These are phyloP conservation scores for Thunnus thynnus DNA, from an alignment of 2,113 vertebrate genomes.

Conservation along the genomic window DNA sequence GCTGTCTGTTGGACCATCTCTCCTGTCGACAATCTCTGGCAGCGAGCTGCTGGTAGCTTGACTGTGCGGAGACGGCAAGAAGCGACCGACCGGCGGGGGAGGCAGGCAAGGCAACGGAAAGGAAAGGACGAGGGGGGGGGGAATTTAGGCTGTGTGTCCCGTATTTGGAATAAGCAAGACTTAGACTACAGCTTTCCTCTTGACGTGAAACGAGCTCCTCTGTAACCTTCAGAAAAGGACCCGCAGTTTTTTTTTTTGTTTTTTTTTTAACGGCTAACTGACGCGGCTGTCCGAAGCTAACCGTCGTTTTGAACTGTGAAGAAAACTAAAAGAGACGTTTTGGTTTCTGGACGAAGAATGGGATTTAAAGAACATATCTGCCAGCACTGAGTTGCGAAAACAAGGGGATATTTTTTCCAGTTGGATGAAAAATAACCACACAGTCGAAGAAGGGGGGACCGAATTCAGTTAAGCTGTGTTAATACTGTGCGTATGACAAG, in stretches of 20 bases:
- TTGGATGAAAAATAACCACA: conserved; percentile 21
- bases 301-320: conserved; percentile 51
- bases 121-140: conserved; percentile 46
- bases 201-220: conserved; percentile 56
- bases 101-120: conserved; percentile 60
- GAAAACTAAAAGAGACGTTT: conserved; percentile 61
- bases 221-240: conserved; percentile 57
- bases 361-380: conserved; percentile 76
- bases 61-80: conserved; percentile 74
- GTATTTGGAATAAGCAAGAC: conserved; percentile 72
- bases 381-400: conserved; percentile 62
- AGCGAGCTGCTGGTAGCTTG: conserved; percentile 60
- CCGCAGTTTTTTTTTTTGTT: conserved; percentile 7
- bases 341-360: conserved; percentile 65
- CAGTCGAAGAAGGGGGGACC: background rate
- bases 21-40: conserved; percentile 35
- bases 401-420: conserved; percentile 51
- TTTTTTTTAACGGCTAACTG: conserved; percentile 32
- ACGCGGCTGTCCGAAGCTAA: conserved; percentile 19
- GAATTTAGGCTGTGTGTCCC: conserved; percentile 74
- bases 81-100: conserved; percentile 76
- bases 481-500: conserved; percentile 17
- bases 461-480: background rate
- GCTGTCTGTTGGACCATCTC: conserved; percentile 1
- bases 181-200: conserved; percentile 58